Evolutionary conservation across 2,797 vertebrate genomes (phyloP).

Genomic region (Rousettus madagascariensis): DNA sequence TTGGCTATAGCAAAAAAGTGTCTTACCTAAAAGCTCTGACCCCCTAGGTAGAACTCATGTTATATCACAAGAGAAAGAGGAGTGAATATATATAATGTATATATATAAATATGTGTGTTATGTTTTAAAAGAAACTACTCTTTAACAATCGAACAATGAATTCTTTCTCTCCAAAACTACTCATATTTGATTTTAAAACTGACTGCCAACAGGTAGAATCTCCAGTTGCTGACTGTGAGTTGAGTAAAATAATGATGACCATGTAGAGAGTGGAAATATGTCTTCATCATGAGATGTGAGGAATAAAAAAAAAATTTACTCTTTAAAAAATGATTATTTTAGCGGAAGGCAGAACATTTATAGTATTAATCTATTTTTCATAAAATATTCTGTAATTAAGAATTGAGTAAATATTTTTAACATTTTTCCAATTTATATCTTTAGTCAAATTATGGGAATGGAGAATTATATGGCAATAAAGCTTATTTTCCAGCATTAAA

Average conservation of each 20-base stretch:
- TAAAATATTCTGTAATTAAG: background rate
- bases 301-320: background rate
- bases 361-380: background rate
- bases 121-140: background rate
- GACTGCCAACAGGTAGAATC: background rate
- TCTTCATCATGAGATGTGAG: background rate
- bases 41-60: background rate
- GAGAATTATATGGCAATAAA: background rate
- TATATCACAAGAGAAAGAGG: background rate
- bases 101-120: no score
- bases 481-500: background rate
- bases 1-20: rapidly evolving
- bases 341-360: background rate
- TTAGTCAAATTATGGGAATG: background rate
- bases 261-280: background rate
- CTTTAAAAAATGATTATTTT: background rate
- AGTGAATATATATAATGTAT: background rate
- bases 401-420: background rate
- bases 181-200: background rate
- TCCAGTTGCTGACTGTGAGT: background rate
- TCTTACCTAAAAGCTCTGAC: background rate
- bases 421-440: background rate
- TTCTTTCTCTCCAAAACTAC: background rate
- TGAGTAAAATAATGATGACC: background rate
- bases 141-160: background rate